Conservation (phyloP, 2,888 invertebrate genomes). For the Deilephila porcellus region DNA sequence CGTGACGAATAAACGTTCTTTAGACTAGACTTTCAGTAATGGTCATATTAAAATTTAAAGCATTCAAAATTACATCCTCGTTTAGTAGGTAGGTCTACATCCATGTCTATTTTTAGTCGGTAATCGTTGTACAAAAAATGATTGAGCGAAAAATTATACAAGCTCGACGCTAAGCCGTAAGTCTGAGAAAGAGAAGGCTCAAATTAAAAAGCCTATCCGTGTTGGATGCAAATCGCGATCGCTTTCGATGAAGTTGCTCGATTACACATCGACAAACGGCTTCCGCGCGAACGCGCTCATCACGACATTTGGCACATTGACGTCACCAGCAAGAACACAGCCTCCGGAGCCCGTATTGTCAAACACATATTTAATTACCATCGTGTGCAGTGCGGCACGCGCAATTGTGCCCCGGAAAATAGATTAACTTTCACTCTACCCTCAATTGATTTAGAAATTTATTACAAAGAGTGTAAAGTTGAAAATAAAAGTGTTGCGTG, state of each 20-base stretch:
- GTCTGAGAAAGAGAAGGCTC: background rate
- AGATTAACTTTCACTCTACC: conserved; percentile 29
- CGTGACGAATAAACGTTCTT: too few species aligned
- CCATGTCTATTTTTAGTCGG: too few species aligned
- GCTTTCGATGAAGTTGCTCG: conserved; percentile 34
- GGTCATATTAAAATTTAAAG: too few species aligned
- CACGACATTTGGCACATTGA: conserved; percentile 67
- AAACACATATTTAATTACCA: conserved; percentile 83
- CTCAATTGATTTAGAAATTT: conserved; percentile 31
- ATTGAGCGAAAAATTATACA: background rate
- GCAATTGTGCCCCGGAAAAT: conserved; percentile 57
- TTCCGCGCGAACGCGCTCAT: conserved; percentile 59
- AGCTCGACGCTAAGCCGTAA: background rate
- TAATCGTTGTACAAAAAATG: too few species aligned
- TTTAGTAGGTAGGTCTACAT: too few species aligned
- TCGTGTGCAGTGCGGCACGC: conserved; percentile 85
- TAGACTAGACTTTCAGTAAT: too few species aligned
- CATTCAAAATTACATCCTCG: too few species aligned
- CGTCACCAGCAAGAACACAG: conserved; percentile 76
- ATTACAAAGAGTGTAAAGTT: conserved; percentile 27
- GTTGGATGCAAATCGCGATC: conserved; percentile 44
- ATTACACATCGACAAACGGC: conserved; percentile 50
- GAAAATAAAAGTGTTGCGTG: conserved; percentile 10
- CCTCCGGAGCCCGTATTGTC: conserved; percentile 76
- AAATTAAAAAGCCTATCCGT: conserved; percentile 16